A percentile compares a stretch with the other conserved stretches of the same genome.
phyloP scores from a whole-genome alignment of 1,140 invertebrate genomes.

The Micrasema longulum region DNA sequence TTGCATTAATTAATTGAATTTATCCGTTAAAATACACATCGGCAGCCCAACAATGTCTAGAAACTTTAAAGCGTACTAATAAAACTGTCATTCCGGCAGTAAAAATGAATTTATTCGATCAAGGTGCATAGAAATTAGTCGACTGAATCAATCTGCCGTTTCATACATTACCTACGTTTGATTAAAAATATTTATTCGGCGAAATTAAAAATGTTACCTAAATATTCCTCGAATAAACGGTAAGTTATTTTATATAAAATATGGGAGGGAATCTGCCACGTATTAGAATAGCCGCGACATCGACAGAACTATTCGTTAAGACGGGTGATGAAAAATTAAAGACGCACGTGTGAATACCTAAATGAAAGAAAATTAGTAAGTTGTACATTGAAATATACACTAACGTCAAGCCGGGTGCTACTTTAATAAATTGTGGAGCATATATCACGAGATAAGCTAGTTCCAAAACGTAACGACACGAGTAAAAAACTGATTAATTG shows the following conservation, averaged over 20 bases:
- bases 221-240: no score
- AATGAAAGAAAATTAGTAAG: constrained; percentile 42
- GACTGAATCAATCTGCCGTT: constrained; percentile 36
- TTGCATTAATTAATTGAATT: constrained; percentile 50
- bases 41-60: constrained; percentile 51
- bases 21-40: constrained; percentile 46
- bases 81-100: constrained; percentile 53
- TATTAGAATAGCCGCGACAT: constrained; percentile 1
- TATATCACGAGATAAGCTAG: constrained; percentile 53
- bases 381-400: constrained; percentile 36
- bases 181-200: no score
- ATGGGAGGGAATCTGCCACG: no score
- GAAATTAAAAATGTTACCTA: no score
- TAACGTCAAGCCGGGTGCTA: constrained; percentile 27
- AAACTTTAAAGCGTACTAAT: constrained; percentile 51
- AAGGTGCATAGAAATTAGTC: constrained; percentile 48
- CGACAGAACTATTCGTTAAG: neutral
- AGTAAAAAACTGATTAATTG: constrained; percentile 54
- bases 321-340: constrained; percentile 4
- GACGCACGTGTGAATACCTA: constrained; percentile 4
- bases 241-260: no score
- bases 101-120: constrained; percentile 52
- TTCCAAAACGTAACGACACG: constrained; percentile 41
- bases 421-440: constrained; percentile 51
- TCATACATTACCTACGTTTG: no score